Evolutionary conservation across 2,113 vertebrate species (phyloP), one percentile per base, ranked within the genome.

Genomic region (Eulemur macaco): DNA sequence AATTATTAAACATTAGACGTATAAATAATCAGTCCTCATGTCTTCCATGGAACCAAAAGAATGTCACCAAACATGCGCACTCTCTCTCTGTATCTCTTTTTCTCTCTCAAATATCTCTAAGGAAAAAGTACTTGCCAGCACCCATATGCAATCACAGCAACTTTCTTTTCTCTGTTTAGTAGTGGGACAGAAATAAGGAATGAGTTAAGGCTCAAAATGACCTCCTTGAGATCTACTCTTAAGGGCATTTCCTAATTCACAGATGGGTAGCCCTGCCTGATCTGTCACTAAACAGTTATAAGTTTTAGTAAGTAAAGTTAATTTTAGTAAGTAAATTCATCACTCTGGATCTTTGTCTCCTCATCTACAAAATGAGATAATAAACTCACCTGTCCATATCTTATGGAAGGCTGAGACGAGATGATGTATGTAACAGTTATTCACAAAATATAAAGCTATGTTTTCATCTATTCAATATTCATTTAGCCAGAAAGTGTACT

Each of bases 41-140:
- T 68, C 47, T 86, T 86, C 83, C 42, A 93, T 86, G 31, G 14
- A 96, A 45, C 37, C 60, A 73, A 92, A 95, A 82, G 45, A 89
- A 83, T 92, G 31, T 93, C 45, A 74, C 8, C 56, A 93, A 18
- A 83, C 37, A 69, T 60, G 64, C 1, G 60, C 34, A 17, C 50
- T 52, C 50, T 50, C 50, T 50, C 52, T 52, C 50, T 17, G 14
- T 17, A 15, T 52, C 50, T 52, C 52, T 54, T 5, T 18, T 8
- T 39, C 14, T 58, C 42, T 34, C 63, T 45, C 52, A 93, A 50
- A 73, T 81, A 74, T 91, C 31, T 84, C n/a, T 81, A 39, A 85
- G 42, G 23, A 68, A 45, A 82, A 89, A 63, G 12, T 92, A 54
- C 52, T 91, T 81, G 29, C 20, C 42, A 89, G 27, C 37, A 89